Percentiles rank a stretch among this genome's conserved stretches.
phyloP scores from a whole-genome alignment of 2,888 invertebrate species.

The Erebia epiphron region DNA sequence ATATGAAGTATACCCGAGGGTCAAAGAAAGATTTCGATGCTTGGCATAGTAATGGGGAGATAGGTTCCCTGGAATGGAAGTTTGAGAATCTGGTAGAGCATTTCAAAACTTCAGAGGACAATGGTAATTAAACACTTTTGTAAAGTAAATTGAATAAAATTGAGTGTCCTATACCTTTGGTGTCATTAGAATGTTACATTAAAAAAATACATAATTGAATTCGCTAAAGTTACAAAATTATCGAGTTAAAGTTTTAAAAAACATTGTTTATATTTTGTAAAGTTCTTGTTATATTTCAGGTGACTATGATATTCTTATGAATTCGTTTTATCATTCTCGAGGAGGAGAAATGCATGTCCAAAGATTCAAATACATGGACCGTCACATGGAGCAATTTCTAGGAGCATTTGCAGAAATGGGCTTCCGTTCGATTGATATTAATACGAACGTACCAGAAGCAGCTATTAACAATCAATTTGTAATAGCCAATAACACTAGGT shows the following conservation, averaged over 20 bases:
- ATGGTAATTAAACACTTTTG: conserved; percentile 59
- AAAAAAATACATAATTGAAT: too few species aligned
- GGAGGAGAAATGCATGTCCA: conserved; percentile 76
- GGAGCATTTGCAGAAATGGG: conserved; percentile 73
- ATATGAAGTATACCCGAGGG: conserved; percentile 78
- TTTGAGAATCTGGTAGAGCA: conserved; percentile 70
- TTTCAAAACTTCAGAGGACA: conserved; percentile 75
- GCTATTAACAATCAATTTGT: conserved; percentile 73
- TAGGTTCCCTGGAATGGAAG: conserved; percentile 73
- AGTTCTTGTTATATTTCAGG: conserved; percentile 53
- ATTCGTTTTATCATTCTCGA: conserved; percentile 72
- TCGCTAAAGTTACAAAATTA: too few species aligned
- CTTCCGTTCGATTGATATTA: conserved; percentile 67
- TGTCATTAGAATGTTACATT: not conserved
- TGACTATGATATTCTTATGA: conserved; percentile 75
- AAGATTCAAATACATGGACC: conserved; percentile 70
- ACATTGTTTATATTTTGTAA: not conserved
- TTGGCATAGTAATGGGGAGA: conserved; percentile 63
- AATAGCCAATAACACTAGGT: conserved; percentile 69
- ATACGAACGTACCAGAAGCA: conserved; percentile 71
- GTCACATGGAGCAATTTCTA: conserved; percentile 67
- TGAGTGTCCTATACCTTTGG: not conserved
- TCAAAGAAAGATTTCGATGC: conserved; percentile 72
- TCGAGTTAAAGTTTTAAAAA: too few species aligned
- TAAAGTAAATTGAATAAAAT: not conserved